Percentiles rank a stretch among this genome's conserved stretches.
phyloP scores from a whole-genome alignment of 2,113 vertebrate species.

The Hyaena hyaena region DNA sequence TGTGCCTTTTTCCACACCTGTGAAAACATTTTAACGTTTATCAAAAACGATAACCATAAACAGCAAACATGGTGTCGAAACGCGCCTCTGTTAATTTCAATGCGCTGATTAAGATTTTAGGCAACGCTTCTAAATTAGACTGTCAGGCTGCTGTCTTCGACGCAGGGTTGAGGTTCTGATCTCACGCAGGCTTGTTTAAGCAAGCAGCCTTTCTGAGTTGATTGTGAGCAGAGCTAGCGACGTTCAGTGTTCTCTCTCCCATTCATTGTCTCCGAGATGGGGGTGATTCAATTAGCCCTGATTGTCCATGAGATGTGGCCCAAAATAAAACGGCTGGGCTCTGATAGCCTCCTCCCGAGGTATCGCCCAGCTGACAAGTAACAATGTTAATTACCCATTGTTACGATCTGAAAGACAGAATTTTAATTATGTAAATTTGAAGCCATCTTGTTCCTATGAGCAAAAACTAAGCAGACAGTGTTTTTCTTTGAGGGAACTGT shows the following conservation, averaged over 20 bases:
- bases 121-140: conserved; percentile 86
- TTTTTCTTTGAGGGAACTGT: not conserved
- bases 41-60: conserved; percentile 89
- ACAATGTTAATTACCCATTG: conserved; percentile 74
- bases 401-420: conserved; percentile 74
- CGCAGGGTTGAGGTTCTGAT: conserved; percentile 43
- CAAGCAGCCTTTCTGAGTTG: conserved; percentile 53
- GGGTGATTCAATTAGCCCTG: conserved; percentile 88
- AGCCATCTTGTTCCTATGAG: conserved; percentile 74
- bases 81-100: conserved; percentile 83
- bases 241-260: conserved; percentile 83
- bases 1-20: conserved; percentile 83
- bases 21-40: conserved; percentile 84
- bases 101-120: conserved; percentile 88
- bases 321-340: conserved; percentile 77
- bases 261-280: conserved; percentile 86
- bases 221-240: conserved; percentile 49
- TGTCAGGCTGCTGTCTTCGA: conserved; percentile 81
- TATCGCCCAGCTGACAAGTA: conserved; percentile 66
- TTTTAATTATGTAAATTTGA: conserved; percentile 79
- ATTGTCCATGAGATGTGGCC: conserved; percentile 75
- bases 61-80: conserved; percentile 83
- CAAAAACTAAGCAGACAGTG: not conserved
- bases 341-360: conserved; percentile 52
- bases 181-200: conserved; percentile 64